A percentile compares a stretch with the other conserved stretches of the same genome.
Evolutionary conservation across 2,797 vertebrate genomes (phyloP).

Genomic region (Emys orbicularis): DNA sequence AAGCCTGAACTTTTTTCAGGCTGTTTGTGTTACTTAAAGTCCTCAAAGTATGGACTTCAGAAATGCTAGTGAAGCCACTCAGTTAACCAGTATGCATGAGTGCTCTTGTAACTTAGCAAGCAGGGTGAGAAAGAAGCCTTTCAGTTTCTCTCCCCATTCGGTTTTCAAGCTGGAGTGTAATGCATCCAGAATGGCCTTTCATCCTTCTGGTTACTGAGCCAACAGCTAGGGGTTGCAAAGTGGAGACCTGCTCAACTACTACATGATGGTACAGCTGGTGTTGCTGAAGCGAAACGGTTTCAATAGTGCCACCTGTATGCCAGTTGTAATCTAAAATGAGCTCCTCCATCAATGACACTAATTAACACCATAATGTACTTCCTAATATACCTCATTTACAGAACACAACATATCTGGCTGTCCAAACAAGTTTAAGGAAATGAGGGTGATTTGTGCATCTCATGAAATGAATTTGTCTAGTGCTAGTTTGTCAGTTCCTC

Average conservation of each 20-base stretch:
- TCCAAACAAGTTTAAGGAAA: neutral
- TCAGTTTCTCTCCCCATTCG: neutral
- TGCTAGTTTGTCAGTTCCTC: neutral
- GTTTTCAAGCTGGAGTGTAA: neutral
- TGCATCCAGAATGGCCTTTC: neutral
- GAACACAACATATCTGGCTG: neutral
- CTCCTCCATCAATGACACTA: neutral
- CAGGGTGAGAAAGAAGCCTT: neutral
- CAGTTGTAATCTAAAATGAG: constrained; percentile 4
- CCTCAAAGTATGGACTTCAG: neutral
- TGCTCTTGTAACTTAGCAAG: neutral
- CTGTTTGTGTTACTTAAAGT: neutral
- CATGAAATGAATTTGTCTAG: neutral
- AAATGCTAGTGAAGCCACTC: neutral
- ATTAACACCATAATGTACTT: neutral
- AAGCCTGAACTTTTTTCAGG: neutral
- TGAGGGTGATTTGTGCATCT: neutral
- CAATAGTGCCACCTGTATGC: neutral
- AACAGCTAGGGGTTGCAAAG: neutral
- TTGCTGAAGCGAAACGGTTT: neutral
- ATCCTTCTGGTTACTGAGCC: neutral
- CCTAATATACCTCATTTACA: neutral
- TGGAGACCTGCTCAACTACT: neutral
- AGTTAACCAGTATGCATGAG: neutral
- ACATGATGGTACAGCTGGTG: neutral